Percentiles rank a stretch among this genome's conserved stretches.
phyloP scores from a whole-genome alignment of 64 coral and sea anemone species.

The Astreopora myriophthalma region DNA sequence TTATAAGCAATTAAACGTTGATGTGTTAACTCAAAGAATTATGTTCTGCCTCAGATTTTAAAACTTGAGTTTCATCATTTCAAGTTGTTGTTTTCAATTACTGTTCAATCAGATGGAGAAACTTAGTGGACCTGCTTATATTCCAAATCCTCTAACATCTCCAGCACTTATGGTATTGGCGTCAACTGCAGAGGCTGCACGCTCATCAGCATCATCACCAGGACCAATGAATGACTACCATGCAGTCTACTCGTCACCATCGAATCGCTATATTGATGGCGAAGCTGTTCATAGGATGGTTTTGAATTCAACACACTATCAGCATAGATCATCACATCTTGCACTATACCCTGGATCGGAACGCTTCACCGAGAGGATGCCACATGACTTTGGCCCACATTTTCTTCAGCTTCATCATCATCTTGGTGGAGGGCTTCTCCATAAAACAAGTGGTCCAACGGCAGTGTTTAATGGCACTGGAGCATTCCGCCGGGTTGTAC shows the following conservation, averaged over 20 bases:
- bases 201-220: conserved; percentile 79
- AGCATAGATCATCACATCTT: conserved; percentile 81
- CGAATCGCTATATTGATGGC: conserved; percentile 78
- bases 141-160: conserved; percentile 88
- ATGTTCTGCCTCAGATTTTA: background rate
- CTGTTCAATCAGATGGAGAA: conserved; percentile 87
- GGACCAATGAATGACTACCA: conserved; percentile 91
- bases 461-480: conserved; percentile 86
- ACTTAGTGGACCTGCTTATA: conserved; percentile 77
- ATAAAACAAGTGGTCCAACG: conserved; percentile 80
- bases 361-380: conserved; percentile 83
- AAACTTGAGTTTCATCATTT: background rate
- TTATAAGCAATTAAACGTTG: background rate
- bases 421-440: conserved; percentile 74
- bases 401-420: conserved; percentile 89
- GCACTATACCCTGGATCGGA: conserved; percentile 84
- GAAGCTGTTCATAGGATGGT: conserved; percentile 91
- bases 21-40: background rate
- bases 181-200: conserved; percentile 89
- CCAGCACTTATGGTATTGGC: conserved; percentile 96
- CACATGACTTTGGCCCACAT: conserved; percentile 82
- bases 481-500: conserved; percentile 84
- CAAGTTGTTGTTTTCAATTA: background rate
- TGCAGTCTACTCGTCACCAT: conserved; percentile 84
- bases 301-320: conserved; percentile 80